Conservation (phyloP, 1,140 invertebrate species). For the Drosophila sp. region DNA sequence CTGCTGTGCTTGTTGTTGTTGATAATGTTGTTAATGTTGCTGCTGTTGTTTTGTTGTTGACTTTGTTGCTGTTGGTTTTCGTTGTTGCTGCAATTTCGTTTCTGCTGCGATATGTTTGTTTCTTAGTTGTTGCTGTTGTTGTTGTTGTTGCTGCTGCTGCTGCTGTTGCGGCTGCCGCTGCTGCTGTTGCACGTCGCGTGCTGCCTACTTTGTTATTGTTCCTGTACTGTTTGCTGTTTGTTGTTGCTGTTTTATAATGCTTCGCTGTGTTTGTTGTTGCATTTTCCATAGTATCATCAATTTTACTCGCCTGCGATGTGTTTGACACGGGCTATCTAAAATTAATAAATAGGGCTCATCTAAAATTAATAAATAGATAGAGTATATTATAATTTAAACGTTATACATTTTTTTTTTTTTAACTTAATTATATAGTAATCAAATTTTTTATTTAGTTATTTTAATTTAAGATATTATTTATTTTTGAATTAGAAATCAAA, state of each 20-base stretch:
- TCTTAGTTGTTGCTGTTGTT: slow-evolving; percentile 65
- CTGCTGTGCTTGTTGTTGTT: slow-evolving; percentile 19
- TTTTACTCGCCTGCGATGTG: slow-evolving; percentile 61
- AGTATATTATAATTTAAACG: too few species aligned
- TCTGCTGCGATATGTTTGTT: slow-evolving; percentile 72
- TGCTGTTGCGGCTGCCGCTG: slow-evolving; percentile 43
- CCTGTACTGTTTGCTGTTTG: slow-evolving; percentile 57
- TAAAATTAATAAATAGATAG: slow-evolving; percentile 38
- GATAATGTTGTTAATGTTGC: slow-evolving; percentile 16
- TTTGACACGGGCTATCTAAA: slow-evolving; percentile 71
- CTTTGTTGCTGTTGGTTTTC: slow-evolving; percentile 47
- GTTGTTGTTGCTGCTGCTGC: slow-evolving; percentile 44
- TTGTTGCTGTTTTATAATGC: slow-evolving; percentile 65
- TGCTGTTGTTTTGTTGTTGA: slow-evolving; percentile 53
- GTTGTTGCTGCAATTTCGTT: slow-evolving; percentile 56
- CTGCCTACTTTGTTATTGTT: slow-evolving; percentile 68
- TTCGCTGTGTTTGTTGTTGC: slow-evolving; percentile 69
- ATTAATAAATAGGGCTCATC: slow-evolving; percentile 65
- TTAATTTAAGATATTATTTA: too few species aligned
- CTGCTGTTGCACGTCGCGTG: slow-evolving; percentile 64
- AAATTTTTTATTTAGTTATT: too few species aligned
- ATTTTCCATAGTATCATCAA: slow-evolving; percentile 82
- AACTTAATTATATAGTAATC: too few species aligned
- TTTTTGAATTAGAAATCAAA: too few species aligned
- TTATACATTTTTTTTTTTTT: too few species aligned